These are phyloP conservation scores for Phrynosoma platyrhinos DNA, from an alignment of 2,113 vertebrate species.

Conservation along the genomic window DNA sequence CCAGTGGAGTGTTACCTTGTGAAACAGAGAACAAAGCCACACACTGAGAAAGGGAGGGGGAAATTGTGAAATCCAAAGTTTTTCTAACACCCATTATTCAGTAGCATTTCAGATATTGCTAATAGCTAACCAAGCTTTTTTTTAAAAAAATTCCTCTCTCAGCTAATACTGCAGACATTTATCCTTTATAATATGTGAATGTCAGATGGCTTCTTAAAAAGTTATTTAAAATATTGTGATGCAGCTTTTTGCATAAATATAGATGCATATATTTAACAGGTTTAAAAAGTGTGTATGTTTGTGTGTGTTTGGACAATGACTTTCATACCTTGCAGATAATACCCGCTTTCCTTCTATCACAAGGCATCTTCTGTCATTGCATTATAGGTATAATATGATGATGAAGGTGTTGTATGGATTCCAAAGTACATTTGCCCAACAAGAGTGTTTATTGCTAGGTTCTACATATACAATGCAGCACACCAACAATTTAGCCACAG, in stretches of 20 bases:
- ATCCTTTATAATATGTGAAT: conserved; percentile 28
- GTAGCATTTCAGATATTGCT: conserved; percentile 62
- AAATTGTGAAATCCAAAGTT: conserved; percentile 72
- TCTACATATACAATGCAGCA: neutral
- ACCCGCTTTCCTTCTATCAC: neutral
- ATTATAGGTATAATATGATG: conserved; percentile 16
- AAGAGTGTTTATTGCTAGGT: neutral
- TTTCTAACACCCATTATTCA: conserved; percentile 67
- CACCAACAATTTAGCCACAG: neutral
- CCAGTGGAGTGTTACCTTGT: conserved; percentile 72
- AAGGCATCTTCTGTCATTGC: neutral
- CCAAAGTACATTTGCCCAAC: neutral
- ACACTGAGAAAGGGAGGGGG: conserved; percentile 65
- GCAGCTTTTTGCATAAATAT: neutral
- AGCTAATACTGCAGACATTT: conserved; percentile 51
- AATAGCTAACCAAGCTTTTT: conserved; percentile 57
- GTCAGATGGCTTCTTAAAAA: conserved; percentile 34
- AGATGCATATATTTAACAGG: neutral
- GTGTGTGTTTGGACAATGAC: neutral
- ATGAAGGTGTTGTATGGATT: neutral
- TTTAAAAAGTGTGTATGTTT: fast-evolving
- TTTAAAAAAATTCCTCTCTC: conserved; percentile 1
- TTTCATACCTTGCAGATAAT: neutral
- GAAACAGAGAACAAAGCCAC: conserved; percentile 73
- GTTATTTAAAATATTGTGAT: conserved; percentile 31